A percentile compares a stretch with the other conserved stretches of the same genome.
Evolutionary conservation across 2,888 invertebrate genomes (phyloP).

Genomic region (Bunonema sp.): DNA sequence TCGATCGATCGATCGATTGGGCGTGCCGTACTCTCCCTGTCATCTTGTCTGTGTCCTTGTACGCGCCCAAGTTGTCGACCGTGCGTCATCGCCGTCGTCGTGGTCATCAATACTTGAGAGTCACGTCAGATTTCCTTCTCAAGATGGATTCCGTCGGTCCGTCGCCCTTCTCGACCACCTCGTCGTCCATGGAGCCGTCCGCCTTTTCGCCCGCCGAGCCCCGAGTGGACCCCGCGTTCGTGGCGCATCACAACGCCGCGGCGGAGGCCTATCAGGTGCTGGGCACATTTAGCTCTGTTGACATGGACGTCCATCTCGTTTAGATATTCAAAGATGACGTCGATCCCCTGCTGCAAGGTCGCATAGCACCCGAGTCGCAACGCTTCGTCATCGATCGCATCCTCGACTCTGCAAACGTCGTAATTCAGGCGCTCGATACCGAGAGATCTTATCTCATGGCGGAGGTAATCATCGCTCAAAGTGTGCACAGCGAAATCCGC

Average conservation of each 20-base stretch:
- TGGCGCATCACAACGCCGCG: constrained; percentile 31
- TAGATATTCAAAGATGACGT: constrained; percentile 39
- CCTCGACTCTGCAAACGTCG: neutral
- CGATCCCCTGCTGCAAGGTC: constrained; percentile 26
- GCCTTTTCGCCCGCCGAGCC: constrained; percentile 27
- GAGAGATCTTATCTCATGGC: constrained; percentile 42
- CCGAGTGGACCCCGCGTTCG: constrained; percentile 23
- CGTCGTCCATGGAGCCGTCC: no score
- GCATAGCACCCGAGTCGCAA: constrained; percentile 21
- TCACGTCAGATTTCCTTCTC: no score
- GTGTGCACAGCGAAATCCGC: no score
- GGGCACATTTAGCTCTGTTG: neutral
- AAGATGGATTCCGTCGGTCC: no score
- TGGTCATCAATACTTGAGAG: no score
- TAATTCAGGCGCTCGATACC: constrained; percentile 30
- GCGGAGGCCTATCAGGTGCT: constrained; percentile 37
- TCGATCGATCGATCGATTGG: no score
- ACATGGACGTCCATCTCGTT: constrained; percentile 1
- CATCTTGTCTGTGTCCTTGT: no score
- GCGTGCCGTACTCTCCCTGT: no score
- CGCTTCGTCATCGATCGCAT: constrained; percentile 9
- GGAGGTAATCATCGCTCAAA: no score
- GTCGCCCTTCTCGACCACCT: no score
- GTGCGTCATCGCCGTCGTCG: no score
- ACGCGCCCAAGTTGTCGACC: no score